phyloP scores from a whole-genome alignment of 2,888 invertebrate genomes.

The Hyalella azteca region DNA sequence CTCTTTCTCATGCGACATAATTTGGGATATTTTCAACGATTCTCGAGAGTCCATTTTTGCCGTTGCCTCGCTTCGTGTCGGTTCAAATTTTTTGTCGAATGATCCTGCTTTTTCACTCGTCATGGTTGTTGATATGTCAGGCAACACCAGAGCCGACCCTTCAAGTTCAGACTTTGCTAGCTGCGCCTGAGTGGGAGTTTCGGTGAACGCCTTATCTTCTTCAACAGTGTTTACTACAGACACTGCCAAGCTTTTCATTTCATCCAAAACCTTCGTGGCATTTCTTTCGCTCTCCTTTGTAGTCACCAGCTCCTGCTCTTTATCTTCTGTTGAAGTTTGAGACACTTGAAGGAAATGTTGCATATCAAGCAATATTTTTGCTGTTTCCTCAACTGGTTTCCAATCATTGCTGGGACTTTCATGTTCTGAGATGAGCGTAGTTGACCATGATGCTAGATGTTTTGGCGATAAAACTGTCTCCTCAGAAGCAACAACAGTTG shows the following conservation, averaged over 20 bases:
- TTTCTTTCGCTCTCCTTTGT: not conserved
- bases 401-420: not conserved
- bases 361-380: slow-evolving; percentile 6
- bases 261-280: not conserved
- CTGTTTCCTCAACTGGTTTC: slow-evolving; percentile 10
- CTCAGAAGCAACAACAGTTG: not conserved
- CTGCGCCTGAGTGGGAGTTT: not conserved
- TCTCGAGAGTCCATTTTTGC: not conserved
- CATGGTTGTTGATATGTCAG: not conserved
- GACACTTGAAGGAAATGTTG: not conserved
- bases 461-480: not conserved
- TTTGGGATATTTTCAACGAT: not conserved
- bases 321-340: slow-evolving; percentile 1
- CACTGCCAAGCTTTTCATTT: slow-evolving; percentile 26
- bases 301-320: not conserved
- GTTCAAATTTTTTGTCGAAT: not conserved
- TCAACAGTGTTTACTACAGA: slow-evolving; percentile 10
- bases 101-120: not conserved
- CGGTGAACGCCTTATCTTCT: not conserved
- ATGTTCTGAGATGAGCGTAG: not conserved
- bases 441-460: not conserved
- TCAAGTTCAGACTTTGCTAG: not conserved
- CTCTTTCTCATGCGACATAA: slow-evolving; percentile 19
- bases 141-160: slow-evolving; percentile 3
- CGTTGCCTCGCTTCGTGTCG: not conserved